phyloP scores from a whole-genome alignment of 2,888 invertebrate genomes.

The Mesorhabditis belari region DNA sequence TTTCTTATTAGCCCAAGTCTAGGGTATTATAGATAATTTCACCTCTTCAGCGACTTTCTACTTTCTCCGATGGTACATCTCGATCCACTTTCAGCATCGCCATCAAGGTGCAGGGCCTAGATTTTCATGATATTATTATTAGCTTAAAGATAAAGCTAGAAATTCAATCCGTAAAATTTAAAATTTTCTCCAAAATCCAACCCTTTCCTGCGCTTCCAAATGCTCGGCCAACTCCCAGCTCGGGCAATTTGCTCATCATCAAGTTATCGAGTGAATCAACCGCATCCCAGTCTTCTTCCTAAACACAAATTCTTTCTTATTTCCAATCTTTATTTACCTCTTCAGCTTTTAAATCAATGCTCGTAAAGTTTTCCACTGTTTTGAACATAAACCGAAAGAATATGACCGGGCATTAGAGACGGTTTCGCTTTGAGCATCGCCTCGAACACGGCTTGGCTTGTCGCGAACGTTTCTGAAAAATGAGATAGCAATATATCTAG shows the following conservation, averaged over 20 bases:
- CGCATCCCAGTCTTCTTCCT: conserved; percentile 59
- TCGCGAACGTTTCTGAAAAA: conserved; percentile 61
- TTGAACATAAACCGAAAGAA: conserved; percentile 90
- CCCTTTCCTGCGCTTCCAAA: conserved; percentile 91
- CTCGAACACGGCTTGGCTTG: conserved; percentile 64
- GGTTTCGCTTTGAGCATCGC: conserved; percentile 70
- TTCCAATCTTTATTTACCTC: conserved; percentile 13
- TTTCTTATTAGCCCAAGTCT: not conserved
- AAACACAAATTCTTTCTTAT: not conserved
- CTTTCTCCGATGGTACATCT: conserved; percentile 61
- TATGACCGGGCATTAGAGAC: conserved; percentile 76
- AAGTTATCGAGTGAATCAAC: conserved; percentile 56
- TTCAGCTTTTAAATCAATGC: conserved; percentile 46
- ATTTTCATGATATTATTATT: not conserved
- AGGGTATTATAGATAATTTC: not conserved
- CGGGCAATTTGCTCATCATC: conserved; percentile 68
- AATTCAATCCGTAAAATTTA: conserved; percentile 28
- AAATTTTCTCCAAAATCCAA: conserved; percentile 24
- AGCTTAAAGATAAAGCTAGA: conserved; percentile 53
- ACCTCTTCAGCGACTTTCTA: conserved; percentile 56
- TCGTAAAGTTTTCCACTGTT: conserved; percentile 64
- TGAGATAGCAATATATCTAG: not conserved
- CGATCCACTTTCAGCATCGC: conserved; percentile 68
- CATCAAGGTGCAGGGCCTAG: conserved; percentile 72
- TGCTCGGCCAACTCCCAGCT: conserved; percentile 84